These are phyloP conservation scores for Tragelaphus strepsiceros DNA, from an alignment of 2,113 vertebrate genomes.

Conservation along the genomic window DNA sequence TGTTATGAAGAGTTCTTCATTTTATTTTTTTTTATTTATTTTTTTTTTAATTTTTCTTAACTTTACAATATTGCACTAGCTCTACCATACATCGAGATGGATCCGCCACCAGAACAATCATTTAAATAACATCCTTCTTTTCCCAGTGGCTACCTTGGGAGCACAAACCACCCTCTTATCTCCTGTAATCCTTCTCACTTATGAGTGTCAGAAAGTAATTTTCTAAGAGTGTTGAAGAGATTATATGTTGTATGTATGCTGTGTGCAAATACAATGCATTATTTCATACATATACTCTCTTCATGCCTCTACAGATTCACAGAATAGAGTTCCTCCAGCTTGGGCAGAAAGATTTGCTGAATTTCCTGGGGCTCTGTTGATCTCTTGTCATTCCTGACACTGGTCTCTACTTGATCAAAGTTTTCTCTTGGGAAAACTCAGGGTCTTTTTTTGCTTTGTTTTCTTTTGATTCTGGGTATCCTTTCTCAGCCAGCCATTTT, in stretches of 20 bases:
- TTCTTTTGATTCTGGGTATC: not conserved
- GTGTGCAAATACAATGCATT: not conserved
- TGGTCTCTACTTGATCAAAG: not conserved
- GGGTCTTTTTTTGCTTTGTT: not conserved
- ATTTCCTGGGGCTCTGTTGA: not conserved
- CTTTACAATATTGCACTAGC: no score
- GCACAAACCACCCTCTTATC: not conserved
- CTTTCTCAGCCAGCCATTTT: not conserved
- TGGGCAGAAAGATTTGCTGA: not conserved
- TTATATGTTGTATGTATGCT: not conserved
- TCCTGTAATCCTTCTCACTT: conserved; percentile 1
- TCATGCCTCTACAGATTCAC: not conserved
- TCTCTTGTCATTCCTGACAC: not conserved
- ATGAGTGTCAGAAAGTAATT: not conserved
- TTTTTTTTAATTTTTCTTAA: no score
- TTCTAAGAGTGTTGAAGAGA: not conserved
- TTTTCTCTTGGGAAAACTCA: not conserved
- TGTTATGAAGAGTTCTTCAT: no score
- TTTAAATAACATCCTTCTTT: conserved; percentile 38
- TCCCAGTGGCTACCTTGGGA: not conserved
- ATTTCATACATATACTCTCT: not conserved
- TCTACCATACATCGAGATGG: no score
- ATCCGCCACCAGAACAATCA: no score
- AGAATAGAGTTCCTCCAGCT: not conserved
- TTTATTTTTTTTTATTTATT: no score